Percentiles rank a stretch among this genome's conserved stretches.
These are phyloP conservation scores for Hirtodrosophila duncani DNA, from an alignment of 2,888 invertebrate species.

Conservation along the genomic window DNA sequence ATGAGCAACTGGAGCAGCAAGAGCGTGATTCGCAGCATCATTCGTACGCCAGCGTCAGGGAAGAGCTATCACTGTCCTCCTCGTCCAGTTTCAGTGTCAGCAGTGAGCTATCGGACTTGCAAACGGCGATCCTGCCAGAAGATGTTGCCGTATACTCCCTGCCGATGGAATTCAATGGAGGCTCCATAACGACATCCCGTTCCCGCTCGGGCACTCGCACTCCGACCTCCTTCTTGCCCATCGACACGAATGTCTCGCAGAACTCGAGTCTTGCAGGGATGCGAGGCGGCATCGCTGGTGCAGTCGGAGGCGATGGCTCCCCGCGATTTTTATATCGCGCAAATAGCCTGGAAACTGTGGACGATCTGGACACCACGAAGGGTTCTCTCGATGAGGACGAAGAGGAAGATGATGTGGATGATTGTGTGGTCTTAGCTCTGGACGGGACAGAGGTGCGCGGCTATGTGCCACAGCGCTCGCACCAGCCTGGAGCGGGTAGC, in stretches of 20 bases:
- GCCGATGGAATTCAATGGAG: conserved; percentile 44
- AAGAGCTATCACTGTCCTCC: not conserved
- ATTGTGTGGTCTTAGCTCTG: conserved; percentile 58
- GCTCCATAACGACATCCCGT: conserved; percentile 42
- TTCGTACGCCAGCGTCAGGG: too few relatives aligned
- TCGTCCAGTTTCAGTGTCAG: conserved; percentile 38
- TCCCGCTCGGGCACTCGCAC: conserved; percentile 49
- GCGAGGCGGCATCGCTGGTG: not conserved
- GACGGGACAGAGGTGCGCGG: conserved; percentile 56
- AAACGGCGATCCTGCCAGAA: conserved; percentile 2
- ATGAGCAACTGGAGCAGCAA: not conserved
- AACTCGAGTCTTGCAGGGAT: conserved; percentile 49
- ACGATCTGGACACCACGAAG: conserved; percentile 57
- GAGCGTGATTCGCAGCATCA: too few relatives aligned
- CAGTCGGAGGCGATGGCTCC: conserved; percentile 31
- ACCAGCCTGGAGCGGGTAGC: conserved; percentile 24
- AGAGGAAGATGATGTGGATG: conserved; percentile 44
- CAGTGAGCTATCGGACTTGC: conserved; percentile 25
- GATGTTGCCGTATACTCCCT: conserved; percentile 40
- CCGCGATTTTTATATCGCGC: conserved; percentile 43
- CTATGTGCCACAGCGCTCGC: conserved; percentile 42
- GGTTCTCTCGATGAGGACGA: conserved; percentile 48
- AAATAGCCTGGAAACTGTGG: conserved; percentile 55
- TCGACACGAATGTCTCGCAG: conserved; percentile 52
- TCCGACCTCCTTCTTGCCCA: conserved; percentile 49